A percentile compares a stretch with the other conserved stretches of the same genome.
phyloP scores from a whole-genome alignment of 2,797 vertebrate genomes.

The Pangasius sanitwongsei region DNA sequence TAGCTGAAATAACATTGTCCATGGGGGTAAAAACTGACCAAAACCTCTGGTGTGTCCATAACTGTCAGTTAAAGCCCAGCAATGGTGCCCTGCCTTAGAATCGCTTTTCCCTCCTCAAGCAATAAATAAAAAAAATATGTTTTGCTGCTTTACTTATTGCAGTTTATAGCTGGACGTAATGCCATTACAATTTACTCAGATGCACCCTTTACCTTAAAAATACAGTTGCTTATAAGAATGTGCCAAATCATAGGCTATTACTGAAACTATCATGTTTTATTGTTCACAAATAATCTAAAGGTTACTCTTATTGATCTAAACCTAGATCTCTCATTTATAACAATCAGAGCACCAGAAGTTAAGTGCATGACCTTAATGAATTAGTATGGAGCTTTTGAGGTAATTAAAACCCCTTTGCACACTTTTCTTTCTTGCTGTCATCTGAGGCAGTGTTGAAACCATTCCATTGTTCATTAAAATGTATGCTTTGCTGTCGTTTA shows the following conservation, averaged over 20 bases:
- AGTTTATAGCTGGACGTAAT: not conserved
- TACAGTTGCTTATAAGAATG: not conserved
- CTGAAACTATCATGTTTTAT: not conserved
- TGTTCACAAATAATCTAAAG: not conserved
- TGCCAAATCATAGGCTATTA: not conserved
- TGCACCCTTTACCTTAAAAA: not conserved
- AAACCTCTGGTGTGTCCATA: not conserved
- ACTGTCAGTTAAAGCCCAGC: not conserved
- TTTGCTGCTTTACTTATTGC: not conserved
- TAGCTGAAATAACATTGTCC: not conserved
- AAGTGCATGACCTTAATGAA: conserved; percentile 20
- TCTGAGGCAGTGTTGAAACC: not conserved
- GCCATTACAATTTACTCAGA: not conserved
- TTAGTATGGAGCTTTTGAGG: not conserved
- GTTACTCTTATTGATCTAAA: not conserved
- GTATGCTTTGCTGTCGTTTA: not conserved
- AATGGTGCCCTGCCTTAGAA: not conserved
- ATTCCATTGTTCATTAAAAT: not conserved
- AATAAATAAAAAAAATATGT: not conserved
- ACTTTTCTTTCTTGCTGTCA: not conserved
- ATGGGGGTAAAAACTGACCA: not conserved
- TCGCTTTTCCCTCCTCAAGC: not conserved
- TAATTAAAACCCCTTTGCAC: conserved; percentile 12
- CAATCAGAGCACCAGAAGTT: not conserved
- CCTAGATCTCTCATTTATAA: not conserved